phyloP scores from a whole-genome alignment of 1,140 invertebrate genomes.

The Musca vetustissima region DNA sequence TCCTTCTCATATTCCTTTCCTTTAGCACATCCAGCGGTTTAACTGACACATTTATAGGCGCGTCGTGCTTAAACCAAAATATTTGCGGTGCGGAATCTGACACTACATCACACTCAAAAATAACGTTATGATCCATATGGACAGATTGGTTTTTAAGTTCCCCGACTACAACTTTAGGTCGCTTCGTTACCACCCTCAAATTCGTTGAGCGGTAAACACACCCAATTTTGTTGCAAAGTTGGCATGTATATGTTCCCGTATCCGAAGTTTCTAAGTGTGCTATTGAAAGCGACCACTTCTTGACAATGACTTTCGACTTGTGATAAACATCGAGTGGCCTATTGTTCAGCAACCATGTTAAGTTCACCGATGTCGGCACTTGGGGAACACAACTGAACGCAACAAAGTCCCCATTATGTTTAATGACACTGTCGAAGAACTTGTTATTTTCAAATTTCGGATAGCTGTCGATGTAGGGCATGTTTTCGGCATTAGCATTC shows the following conservation, averaged over 20 bases:
- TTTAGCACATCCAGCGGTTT: neutral
- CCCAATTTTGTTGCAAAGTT: conserved; percentile 73
- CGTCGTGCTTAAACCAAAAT: conserved; percentile 63
- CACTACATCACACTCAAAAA: conserved; percentile 71
- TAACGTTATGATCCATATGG: conserved; percentile 66
- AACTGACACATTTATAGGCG: neutral
- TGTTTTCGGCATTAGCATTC: too few relatives aligned
- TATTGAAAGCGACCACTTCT: conserved; percentile 69
- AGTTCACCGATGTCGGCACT: conserved; percentile 70
- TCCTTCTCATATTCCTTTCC: neutral
- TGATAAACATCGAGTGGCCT: conserved; percentile 54
- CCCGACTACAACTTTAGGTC: conserved; percentile 74
- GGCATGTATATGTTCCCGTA: conserved; percentile 82
- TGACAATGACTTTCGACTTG: conserved; percentile 62
- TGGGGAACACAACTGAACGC: conserved; percentile 65
- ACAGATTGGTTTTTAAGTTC: conserved; percentile 77
- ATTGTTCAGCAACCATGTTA: conserved; percentile 78
- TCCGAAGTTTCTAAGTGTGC: conserved; percentile 74
- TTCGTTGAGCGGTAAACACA: conserved; percentile 73
- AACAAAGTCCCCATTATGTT: conserved; percentile 65
- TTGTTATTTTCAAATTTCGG: neutral
- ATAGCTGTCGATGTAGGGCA: neutral
- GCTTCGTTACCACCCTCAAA: conserved; percentile 63
- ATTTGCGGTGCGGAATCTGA: conserved; percentile 76
- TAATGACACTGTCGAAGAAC: neutral